Base-by-base conservation (phyloP, 1,140 invertebrate species). In the Hyles vespertilio region DNA sequence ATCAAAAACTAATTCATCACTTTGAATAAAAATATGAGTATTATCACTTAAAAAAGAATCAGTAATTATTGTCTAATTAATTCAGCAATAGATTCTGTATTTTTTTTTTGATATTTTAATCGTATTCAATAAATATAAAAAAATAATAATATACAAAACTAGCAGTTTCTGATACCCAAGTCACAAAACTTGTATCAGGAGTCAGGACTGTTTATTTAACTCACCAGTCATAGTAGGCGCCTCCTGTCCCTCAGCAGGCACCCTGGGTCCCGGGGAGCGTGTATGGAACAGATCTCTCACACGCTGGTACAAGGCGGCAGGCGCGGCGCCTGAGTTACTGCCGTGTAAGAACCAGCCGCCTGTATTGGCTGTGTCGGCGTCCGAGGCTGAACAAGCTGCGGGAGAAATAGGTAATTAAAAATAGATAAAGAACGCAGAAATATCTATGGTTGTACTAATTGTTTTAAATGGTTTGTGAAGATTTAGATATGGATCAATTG, bases 261-360 rank as follows among this genome's bases (percentile, higher is more conserved):
- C 84, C 47, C 85, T 72, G 2, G 81, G 82, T 0, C 84, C 82
- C 0, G 84, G 85, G 0, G 83, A 86, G 9, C 77, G 77, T 0
- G 78, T 77, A 66, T 93, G 92, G 79, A 97, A 97, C 45, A 97
- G 85, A 72, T 95, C 94, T 45, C 95, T 63, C 3, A 87, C 82
- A 3, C 84, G 73, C 59, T 87, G 82, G 65, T 87, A 87, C 45
- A 95, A 89, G 61, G 95, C 82, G 91, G 93, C 33, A 92, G 95
- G 79, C 0, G 79, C 83, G 3, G 74, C 79, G 56, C 48, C 63
- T 52, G 49, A 60, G 57, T 57, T 54, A 33, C 49, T 63, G 74
- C 94, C 94, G 83, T 97, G 96, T 40, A 97, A 89, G 70, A 95
- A 97, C 87, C 96, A 97, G 5, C 95, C 94, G 64, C 95, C 94